Base-by-base conservation (phyloP, 2,888 invertebrate species). In the Ferrisia virgata region DNA sequence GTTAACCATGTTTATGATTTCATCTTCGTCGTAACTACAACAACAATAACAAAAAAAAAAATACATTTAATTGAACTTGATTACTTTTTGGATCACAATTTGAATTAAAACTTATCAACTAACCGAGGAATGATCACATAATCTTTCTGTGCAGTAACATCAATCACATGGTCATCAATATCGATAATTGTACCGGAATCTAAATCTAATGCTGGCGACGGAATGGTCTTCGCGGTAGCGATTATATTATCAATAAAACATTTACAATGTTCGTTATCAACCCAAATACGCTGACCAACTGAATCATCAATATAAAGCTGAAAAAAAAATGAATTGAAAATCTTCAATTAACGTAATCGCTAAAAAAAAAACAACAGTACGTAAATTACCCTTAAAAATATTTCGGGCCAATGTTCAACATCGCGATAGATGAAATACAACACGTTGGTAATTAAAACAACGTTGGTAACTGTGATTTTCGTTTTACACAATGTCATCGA, bases 301-400 rank as follows among this genome's bases (percentile, higher is more conserved):
- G 97, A 96, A 90, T 99, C 98, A 88, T 99, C 98, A 85, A 98
- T 93, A 89, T 96, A 98, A 0, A 96, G 92, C 93, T 95, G 87
- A 6, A 89, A 88, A 85, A 84, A 87, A 78, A 33, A 11, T n/a
- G n/a, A n/a, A n/a, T n/a, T n/a, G n/a, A n/a, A n/a, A n/a, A n/a
- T n/a, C n/a, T n/a, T n/a, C n/a, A n/a, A n/a, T n/a, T n/a, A 47
- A 22, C 28, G 1, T 11, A n/a, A 43, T 22, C 6, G 31, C n/a
- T n/a, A n/a, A 80, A 15, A 80, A 69, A 39, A 36, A 64, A 39
- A 79, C 1, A 64, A 64, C 15, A 53, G 15, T 53, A n/a, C 15
- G 15, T 36, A 53, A 25, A 9, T 86, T 88, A 95, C 95, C 92
- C 95, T 96, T 0, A 98, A 92, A 90, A 98, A 96, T 84, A 92